Conservation (phyloP, 2,888 invertebrate genomes). For the Incurvaria masculella region DNA sequence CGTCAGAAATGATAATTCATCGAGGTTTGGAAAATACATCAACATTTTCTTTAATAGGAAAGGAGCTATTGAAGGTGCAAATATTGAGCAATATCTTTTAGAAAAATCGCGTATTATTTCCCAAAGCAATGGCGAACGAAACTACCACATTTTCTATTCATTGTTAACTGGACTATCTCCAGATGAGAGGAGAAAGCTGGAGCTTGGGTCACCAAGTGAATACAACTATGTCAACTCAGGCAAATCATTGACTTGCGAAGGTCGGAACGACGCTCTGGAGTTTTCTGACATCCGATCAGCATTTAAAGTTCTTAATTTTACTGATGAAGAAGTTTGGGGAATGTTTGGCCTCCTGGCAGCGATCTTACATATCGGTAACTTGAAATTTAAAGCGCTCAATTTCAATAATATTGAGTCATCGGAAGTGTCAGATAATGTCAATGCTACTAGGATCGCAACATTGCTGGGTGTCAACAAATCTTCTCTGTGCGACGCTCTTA, state of each 20-base stretch:
- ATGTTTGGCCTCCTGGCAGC: slow-evolving; percentile 83
- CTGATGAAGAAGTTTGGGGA: slow-evolving; percentile 79
- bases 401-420: slow-evolving; percentile 85
- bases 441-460: slow-evolving; percentile 67
- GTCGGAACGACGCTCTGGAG: slow-evolving; percentile 79
- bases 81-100: slow-evolving; percentile 91
- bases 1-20: slow-evolving; percentile 93
- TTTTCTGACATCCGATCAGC: slow-evolving; percentile 88
- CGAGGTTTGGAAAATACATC: slow-evolving; percentile 94
- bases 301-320: slow-evolving; percentile 88
- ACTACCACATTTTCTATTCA: slow-evolving; percentile 95
- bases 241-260: slow-evolving; percentile 71
- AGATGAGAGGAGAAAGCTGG: slow-evolving; percentile 76
- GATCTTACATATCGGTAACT: slow-evolving; percentile 88
- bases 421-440: slow-evolving; percentile 70
- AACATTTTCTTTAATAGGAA: slow-evolving; percentile 81
- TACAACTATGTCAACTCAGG: slow-evolving; percentile 84
- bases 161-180: slow-evolving; percentile 77
- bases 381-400: slow-evolving; percentile 73
- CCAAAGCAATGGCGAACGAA: slow-evolving; percentile 87
- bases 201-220: slow-evolving; percentile 67
- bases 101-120: slow-evolving; percentile 92
- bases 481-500: slow-evolving; percentile 75
- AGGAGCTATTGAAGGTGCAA: slow-evolving; percentile 89
- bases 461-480: slow-evolving; percentile 69